Conservation (phyloP, 2,113 vertebrate species). For the Scytalopus superciliaris region DNA sequence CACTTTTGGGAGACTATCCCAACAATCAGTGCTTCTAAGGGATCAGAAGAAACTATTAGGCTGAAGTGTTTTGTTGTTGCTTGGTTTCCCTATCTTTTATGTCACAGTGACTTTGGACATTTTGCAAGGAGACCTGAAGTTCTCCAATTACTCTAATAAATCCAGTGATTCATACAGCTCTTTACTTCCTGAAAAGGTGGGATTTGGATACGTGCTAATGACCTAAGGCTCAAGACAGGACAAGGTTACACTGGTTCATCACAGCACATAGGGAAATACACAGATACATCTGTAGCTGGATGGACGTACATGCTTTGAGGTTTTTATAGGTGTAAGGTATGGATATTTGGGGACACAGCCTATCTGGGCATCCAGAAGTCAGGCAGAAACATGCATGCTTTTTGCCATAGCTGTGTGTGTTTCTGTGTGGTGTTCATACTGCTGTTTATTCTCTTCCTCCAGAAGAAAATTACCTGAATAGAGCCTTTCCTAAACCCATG, state of each 20-base stretch:
- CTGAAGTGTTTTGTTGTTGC: conserved; percentile 16
- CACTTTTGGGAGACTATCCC: conserved; percentile 37
- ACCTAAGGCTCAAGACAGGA: neutral
- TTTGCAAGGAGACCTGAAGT: conserved; percentile 30
- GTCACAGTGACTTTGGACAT: conserved; percentile 37
- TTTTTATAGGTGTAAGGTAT: neutral
- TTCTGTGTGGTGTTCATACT: neutral
- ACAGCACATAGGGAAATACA: neutral
- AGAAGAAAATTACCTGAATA: neutral
- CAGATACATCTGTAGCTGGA: neutral
- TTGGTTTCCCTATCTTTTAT: conserved; percentile 21
- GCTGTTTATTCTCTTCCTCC: neutral
- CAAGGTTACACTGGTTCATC: neutral
- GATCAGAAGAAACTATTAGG: conserved; percentile 26
- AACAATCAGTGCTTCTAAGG: conserved; percentile 17
- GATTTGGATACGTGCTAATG: neutral
- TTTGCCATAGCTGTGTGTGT: neutral
- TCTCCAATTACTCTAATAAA: conserved; percentile 36
- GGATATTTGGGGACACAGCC: neutral
- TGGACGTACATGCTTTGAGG: neutral
- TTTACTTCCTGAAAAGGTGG: neutral
- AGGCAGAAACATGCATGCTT: neutral
- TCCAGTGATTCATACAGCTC: conserved; percentile 14
- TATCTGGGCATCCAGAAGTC: neutral
- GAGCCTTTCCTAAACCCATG: neutral